phyloP scores from a whole-genome alignment of 1,140 invertebrate species.

The Nylanderia fulva region DNA sequence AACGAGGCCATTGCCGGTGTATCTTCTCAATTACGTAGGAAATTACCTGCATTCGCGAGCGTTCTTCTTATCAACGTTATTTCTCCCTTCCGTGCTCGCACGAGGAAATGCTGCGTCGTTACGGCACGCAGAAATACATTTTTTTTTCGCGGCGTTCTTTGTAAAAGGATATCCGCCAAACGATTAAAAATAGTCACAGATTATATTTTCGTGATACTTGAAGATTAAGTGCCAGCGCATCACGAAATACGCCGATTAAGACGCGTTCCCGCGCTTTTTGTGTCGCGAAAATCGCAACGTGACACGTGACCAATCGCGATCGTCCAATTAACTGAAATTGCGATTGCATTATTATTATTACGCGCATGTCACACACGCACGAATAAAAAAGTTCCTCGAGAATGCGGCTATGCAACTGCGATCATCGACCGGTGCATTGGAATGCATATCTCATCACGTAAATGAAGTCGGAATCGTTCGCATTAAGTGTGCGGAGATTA shows the following conservation, averaged over 20 bases:
- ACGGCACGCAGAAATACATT: background rate
- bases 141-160: background rate
- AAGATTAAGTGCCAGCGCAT: background rate
- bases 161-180: background rate
- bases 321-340: background rate
- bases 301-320: background rate
- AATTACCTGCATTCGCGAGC: conserved; percentile 52
- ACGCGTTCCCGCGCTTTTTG: too few relatives aligned
- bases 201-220: conserved; percentile 7
- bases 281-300: background rate
- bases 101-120: conserved; percentile 26
- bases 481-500: background rate
- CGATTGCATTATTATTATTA: background rate
- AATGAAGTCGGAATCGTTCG: background rate
- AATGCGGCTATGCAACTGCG: background rate
- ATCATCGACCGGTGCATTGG: conserved; percentile 13
- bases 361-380: background rate
- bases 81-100: background rate
- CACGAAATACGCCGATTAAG: background rate
- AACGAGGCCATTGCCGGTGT: conserved; percentile 72
- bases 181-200: background rate
- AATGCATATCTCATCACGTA: conserved; percentile 2
- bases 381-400: conserved; percentile 8
- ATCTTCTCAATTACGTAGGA: conserved; percentile 72
- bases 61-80: conserved; percentile 28